phyloP scores from a whole-genome alignment of 1,140 invertebrate genomes.

The Drosophila willistoni region DNA sequence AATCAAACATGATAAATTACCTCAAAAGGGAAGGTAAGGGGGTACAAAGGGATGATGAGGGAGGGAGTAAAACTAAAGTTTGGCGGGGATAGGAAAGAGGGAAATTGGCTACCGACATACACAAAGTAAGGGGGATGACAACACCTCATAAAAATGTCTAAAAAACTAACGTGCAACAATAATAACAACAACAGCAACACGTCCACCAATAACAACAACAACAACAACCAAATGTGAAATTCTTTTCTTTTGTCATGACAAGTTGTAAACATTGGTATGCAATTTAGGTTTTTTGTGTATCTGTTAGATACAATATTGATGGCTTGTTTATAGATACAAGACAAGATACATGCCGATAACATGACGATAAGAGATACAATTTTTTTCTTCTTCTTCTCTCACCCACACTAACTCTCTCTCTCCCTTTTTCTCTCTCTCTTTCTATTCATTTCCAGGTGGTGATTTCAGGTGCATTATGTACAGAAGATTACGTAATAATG shows the following conservation, averaged over 20 bases:
- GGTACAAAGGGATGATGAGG: too few relatives aligned
- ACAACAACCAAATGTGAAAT: conserved; percentile 38
- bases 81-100: neutral
- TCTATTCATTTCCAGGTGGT: conserved; percentile 69
- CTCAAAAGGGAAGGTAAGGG: neutral
- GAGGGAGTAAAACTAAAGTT: too few relatives aligned
- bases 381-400: conserved; percentile 1
- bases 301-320: conserved; percentile 77
- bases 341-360: conserved; percentile 55
- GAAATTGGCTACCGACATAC: conserved; percentile 40
- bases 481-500: conserved; percentile 83
- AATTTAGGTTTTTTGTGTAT: conserved; percentile 72
- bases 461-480: conserved; percentile 83
- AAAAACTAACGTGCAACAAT: neutral
- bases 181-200: conserved; percentile 24
- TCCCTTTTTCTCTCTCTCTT: neutral
- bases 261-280: conserved; percentile 77
- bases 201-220: conserved; percentile 24
- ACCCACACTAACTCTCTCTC: neutral
- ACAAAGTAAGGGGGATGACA: conserved; percentile 18
- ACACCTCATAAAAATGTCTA: conserved; percentile 12
- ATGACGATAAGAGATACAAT: conserved; percentile 18
- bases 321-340: conserved; percentile 53
- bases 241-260: conserved; percentile 54
- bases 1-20: conserved; percentile 80